These are phyloP conservation scores for Oxystoma pomonae DNA, from an alignment of 2,888 invertebrate genomes.

Conservation along the genomic window DNA sequence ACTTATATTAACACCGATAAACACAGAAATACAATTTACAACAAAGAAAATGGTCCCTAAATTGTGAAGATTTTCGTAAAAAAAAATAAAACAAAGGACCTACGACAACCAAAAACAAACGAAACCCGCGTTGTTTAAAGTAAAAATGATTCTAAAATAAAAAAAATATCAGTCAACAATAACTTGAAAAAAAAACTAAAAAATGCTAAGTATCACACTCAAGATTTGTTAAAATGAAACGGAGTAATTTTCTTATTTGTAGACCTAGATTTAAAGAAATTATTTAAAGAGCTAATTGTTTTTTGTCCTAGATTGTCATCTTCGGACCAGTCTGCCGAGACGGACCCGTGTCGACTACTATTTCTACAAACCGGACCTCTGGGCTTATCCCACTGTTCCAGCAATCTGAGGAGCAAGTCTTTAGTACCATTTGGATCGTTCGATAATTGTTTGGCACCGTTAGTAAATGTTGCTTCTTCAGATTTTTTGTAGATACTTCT, in stretches of 20 bases:
- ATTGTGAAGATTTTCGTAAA: background rate
- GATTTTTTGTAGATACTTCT: constrained; percentile 29
- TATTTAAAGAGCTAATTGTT: constrained; percentile 76
- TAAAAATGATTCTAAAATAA: constrained; percentile 17
- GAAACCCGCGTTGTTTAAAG: constrained; percentile 15
- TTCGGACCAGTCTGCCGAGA: constrained; percentile 72
- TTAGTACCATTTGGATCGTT: constrained; percentile 66
- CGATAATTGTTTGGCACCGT: constrained; percentile 34
- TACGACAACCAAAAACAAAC: constrained; percentile 2
- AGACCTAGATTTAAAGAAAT: constrained; percentile 63
- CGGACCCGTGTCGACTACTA: constrained; percentile 63
- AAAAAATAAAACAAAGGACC: background rate
- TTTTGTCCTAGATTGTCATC: constrained; percentile 69
- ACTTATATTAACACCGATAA: background rate
- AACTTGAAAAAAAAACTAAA: background rate
- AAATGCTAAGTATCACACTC: background rate
- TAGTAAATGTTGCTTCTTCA: constrained; percentile 22
- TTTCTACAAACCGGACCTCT: constrained; percentile 50
- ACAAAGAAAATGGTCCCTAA: background rate
- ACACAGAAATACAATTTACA: background rate
- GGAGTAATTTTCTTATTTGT: constrained; percentile 43
- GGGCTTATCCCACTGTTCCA: constrained; percentile 75
- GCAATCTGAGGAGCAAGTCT: constrained; percentile 67
- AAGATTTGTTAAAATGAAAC: constrained; percentile 37
- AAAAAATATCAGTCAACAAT: constrained; percentile 14